phyloP scores from a whole-genome alignment of 2,113 vertebrate genomes.

The Procavia capensis region DNA sequence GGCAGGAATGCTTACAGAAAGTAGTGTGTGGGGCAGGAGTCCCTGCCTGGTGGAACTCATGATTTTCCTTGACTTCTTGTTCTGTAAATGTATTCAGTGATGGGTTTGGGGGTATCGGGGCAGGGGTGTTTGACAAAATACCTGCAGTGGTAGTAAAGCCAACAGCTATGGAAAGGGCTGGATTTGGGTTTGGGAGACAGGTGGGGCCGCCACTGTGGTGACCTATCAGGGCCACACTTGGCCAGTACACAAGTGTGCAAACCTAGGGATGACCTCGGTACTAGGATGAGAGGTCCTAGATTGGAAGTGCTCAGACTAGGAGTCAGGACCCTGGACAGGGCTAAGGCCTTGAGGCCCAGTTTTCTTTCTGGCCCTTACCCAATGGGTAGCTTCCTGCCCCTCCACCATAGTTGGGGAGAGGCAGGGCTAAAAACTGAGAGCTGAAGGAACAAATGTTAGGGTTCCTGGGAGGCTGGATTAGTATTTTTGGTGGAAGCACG shows the following conservation, averaged over 20 bases:
- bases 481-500: background rate
- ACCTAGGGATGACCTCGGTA: background rate
- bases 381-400: background rate
- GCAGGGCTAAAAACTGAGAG: background rate
- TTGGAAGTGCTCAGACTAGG: background rate
- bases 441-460: too few relatives aligned
- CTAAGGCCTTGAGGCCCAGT: background rate
- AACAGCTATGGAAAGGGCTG: background rate
- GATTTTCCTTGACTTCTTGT: background rate
- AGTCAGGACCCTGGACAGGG: conserved; percentile 84
- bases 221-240: background rate
- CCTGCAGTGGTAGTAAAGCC: background rate
- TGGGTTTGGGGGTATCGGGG: background rate
- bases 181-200: background rate
- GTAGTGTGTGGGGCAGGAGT: background rate
- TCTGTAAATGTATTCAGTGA: background rate
- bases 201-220: background rate
- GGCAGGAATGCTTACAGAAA: background rate
- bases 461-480: background rate
- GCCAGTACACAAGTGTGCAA: background rate
- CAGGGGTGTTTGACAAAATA: background rate
- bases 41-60: background rate
- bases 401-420: background rate
- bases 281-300: too few relatives aligned
- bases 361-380: conserved; percentile 18